Evolutionary conservation across 2,113 vertebrate genomes (phyloP).

Genomic region (Ceyx margarethae): DNA sequence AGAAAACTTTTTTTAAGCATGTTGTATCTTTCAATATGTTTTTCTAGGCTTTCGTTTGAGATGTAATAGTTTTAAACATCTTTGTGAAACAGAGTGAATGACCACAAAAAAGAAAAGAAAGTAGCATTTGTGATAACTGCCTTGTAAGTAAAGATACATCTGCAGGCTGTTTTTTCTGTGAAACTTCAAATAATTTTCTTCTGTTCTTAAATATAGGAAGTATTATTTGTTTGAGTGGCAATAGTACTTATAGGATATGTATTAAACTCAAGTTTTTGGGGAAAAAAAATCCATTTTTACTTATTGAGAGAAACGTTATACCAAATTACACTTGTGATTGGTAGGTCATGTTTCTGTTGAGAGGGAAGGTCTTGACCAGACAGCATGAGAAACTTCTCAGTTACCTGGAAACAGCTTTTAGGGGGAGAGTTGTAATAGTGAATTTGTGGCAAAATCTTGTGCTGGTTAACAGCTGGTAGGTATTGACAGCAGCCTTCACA

Average conservation of each 20-base stretch:
- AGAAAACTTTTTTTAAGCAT: constrained; percentile 77
- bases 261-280: not conserved
- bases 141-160: constrained; percentile 54
- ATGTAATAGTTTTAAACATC: constrained; percentile 62
- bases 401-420: not conserved
- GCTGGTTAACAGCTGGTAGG: constrained; percentile 1
- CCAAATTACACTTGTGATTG: not conserved
- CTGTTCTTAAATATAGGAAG: not conserved
- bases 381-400: not conserved
- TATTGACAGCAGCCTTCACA: not conserved
- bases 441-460: constrained; percentile 18
- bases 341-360: not conserved
- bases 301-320: not conserved
- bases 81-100: constrained; percentile 71
- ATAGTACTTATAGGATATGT: not conserved
- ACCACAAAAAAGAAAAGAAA: constrained; percentile 83
- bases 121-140: constrained; percentile 76
- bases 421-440: not conserved
- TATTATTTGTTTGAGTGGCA: not conserved
- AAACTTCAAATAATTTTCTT: constrained; percentile 61
- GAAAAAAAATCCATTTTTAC: not conserved
- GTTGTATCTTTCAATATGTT: constrained; percentile 73
- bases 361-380: not conserved
- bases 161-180: constrained; percentile 46
- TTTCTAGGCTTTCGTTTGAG: constrained; percentile 75